Conservation (phyloP, 2,113 vertebrate species). For the Malurus cyaneus region DNA sequence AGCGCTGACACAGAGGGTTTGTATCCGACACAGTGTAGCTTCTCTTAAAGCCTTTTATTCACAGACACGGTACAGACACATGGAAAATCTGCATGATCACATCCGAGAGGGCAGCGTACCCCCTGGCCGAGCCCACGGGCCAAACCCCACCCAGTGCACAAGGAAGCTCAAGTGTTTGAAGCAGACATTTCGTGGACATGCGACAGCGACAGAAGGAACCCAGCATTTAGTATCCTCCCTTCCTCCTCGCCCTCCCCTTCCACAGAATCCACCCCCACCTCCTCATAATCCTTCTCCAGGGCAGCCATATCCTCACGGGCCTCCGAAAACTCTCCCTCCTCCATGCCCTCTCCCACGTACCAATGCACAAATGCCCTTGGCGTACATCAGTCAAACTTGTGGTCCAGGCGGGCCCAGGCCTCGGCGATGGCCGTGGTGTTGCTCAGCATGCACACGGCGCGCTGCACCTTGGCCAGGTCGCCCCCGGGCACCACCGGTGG, state of each 20-base stretch:
- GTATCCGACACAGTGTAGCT: not conserved
- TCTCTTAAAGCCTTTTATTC: slow-evolving; percentile 75
- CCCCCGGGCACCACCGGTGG: slow-evolving; percentile 68
- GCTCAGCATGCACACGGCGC: slow-evolving; percentile 78
- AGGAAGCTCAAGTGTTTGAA: slow-evolving; percentile 45
- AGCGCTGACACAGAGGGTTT: not conserved
- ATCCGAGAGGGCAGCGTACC: not conserved
- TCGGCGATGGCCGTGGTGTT: slow-evolving; percentile 79
- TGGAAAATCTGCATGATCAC: slow-evolving; percentile 63
- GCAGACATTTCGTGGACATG: slow-evolving; percentile 46
- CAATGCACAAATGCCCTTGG: too few relatives aligned
- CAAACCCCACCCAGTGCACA: not conserved
- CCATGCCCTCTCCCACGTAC: too few relatives aligned
- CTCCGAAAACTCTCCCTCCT: too few relatives aligned
- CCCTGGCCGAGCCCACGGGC: not conserved
- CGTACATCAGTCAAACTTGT: slow-evolving; percentile 60
- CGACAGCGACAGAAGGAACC: not conserved
- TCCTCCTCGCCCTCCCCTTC: not conserved
- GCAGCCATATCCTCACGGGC: too few relatives aligned
- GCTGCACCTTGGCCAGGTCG: slow-evolving; percentile 73
- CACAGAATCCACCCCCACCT: slow-evolving; percentile 33
- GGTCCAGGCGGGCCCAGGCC: slow-evolving; percentile 79
- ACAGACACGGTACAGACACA: slow-evolving; percentile 63
- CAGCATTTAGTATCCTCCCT: slow-evolving; percentile 41
- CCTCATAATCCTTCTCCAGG: too few relatives aligned